Conservation (phyloP, 2,888 invertebrate genomes). For the Troglohyphantes excavatus region DNA sequence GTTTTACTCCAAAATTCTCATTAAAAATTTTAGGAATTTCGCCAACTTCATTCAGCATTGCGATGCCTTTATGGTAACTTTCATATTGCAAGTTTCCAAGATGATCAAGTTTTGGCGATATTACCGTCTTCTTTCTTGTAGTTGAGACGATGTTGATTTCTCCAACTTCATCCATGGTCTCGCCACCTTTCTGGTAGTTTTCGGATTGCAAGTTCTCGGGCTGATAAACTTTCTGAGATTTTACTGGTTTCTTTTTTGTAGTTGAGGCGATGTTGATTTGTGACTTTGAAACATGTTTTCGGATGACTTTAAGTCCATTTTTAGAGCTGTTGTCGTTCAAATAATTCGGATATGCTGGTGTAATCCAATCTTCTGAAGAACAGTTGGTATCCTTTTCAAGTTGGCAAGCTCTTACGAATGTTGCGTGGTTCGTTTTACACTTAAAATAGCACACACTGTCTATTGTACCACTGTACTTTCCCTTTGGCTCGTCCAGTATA, state of each 20-base stretch:
- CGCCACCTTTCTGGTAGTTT: too few species aligned
- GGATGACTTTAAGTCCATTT: neutral
- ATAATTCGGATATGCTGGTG: conserved; percentile 19
- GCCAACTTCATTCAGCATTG: neutral
- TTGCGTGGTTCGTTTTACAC: conserved; percentile 26
- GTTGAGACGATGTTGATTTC: too few species aligned
- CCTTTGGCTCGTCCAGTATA: conserved; percentile 44
- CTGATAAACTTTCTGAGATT: too few species aligned
- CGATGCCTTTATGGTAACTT: neutral
- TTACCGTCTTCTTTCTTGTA: neutral
- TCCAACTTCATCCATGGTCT: too few species aligned
- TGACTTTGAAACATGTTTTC: neutral
- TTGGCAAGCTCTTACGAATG: conserved; percentile 36
- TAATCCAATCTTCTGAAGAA: neutral
- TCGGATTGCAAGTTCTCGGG: too few species aligned
- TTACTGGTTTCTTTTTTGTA: too few species aligned
- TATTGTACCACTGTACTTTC: conserved; percentile 35
- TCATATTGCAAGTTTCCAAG: neutral
- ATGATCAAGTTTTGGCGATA: too few species aligned
- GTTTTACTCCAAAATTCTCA: neutral
- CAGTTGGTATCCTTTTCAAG: conserved; percentile 17
- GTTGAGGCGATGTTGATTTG: neutral
- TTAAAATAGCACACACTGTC: conserved; percentile 37
- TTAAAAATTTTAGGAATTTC: neutral
- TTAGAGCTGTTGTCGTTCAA: conserved; percentile 12